Conservation (phyloP, 2,113 vertebrate species). For the Australoheros scitulus region DNA sequence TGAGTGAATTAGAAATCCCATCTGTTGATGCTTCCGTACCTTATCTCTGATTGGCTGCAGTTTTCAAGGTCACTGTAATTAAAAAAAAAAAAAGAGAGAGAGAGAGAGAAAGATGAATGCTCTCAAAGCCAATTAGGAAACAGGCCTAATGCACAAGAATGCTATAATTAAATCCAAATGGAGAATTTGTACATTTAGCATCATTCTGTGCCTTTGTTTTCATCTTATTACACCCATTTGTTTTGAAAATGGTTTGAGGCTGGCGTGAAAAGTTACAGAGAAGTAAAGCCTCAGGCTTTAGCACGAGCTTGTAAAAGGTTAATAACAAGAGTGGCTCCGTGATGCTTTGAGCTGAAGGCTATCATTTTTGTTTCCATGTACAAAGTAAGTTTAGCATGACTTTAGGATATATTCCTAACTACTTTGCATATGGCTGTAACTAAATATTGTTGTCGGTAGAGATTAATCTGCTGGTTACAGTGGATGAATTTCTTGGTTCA, state of each 20-base stretch:
- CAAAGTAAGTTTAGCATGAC: background rate
- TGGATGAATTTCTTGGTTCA: background rate
- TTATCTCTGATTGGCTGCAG: slow-evolving; percentile 27
- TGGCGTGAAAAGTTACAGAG: background rate
- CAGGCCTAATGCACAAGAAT: background rate
- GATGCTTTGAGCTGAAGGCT: background rate
- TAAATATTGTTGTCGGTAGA: background rate
- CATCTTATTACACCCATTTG: slow-evolving; percentile 2
- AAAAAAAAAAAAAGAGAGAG: background rate
- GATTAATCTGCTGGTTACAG: background rate
- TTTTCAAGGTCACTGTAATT: slow-evolving; percentile 52
- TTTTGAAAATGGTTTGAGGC: background rate
- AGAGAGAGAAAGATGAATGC: background rate
- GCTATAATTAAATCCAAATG: slow-evolving; percentile 19
- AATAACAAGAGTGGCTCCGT: background rate
- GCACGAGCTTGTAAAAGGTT: background rate
- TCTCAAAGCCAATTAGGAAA: slow-evolving; percentile 17
- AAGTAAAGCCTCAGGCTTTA: background rate
- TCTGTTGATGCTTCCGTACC: slow-evolving; percentile 56
- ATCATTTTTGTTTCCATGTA: background rate
- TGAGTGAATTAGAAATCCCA: slow-evolving; percentile 70
- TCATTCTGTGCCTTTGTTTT: slow-evolving; percentile 7
- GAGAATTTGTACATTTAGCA: slow-evolving; percentile 13
- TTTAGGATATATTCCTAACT: background rate
- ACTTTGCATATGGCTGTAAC: background rate